Evolutionary conservation across 2,113 vertebrate genomes (phyloP).

Genomic region (Callipepla squamata): DNA sequence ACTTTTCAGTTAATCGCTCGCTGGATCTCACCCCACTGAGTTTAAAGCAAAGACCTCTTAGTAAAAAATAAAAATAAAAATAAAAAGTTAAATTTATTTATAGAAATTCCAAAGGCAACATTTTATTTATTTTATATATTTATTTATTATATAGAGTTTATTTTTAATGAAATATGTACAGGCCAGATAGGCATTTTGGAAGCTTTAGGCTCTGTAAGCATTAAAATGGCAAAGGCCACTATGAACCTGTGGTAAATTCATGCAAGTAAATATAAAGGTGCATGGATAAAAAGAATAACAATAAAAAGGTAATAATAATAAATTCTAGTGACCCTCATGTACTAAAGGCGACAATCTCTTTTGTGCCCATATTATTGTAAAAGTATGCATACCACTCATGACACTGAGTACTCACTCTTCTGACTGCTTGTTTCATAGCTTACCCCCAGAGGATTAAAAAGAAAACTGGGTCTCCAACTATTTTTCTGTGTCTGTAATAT

Average conservation of each 20-base stretch:
- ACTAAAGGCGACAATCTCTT: slow-evolving; percentile 84
- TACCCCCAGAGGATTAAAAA: slow-evolving; percentile 83
- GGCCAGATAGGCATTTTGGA: slow-evolving; percentile 90
- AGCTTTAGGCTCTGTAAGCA: slow-evolving; percentile 87
- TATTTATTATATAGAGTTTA: slow-evolving; percentile 94
- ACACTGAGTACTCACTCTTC: slow-evolving; percentile 82
- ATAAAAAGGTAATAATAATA: slow-evolving; percentile 65
- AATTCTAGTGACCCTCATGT: slow-evolving; percentile 81
- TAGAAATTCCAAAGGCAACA: slow-evolving; percentile 92
- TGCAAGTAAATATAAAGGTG: slow-evolving; percentile 81
- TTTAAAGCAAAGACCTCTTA: slow-evolving; percentile 87
- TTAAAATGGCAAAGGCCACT: slow-evolving; percentile 81
- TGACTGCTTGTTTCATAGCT: slow-evolving; percentile 86
- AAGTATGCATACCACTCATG: slow-evolving; percentile 80
- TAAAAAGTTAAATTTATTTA: slow-evolving; percentile 89
- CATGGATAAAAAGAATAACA: slow-evolving; percentile 73
- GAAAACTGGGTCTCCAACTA: slow-evolving; percentile 82
- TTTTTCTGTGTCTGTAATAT: slow-evolving; percentile 81
- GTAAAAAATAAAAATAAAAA: slow-evolving; percentile 66
- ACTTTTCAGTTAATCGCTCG: slow-evolving; percentile 80
- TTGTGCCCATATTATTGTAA: slow-evolving; percentile 85
- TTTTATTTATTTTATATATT: slow-evolving; percentile 94
- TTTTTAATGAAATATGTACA: slow-evolving; percentile 93
- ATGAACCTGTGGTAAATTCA: slow-evolving; percentile 85
- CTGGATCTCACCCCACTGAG: slow-evolving; percentile 78